phyloP scores from a whole-genome alignment of 1,140 invertebrate species.

The Drosophila sp. region DNA sequence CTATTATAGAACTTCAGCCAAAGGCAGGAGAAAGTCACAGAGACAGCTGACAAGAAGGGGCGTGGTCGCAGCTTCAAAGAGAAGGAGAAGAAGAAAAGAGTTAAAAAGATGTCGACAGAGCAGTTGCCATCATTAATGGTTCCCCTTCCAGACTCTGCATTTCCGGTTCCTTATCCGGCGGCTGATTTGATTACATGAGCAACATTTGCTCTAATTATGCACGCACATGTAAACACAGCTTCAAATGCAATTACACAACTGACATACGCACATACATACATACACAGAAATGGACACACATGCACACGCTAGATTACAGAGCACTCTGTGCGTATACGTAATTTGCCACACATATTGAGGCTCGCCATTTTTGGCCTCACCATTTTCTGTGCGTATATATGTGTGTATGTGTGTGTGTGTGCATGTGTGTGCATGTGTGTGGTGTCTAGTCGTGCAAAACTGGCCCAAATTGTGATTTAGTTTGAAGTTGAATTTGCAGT shows the following conservation, averaged over 20 bases:
- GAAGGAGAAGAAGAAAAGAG: too few relatives aligned
- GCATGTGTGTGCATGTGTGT: too few relatives aligned
- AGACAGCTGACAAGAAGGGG: not conserved
- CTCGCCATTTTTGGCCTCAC: constrained; percentile 38
- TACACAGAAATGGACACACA: constrained; percentile 2
- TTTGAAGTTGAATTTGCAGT: too few relatives aligned
- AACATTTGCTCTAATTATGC: constrained; percentile 79
- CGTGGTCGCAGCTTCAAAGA: constrained; percentile 18
- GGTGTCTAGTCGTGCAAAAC: too few relatives aligned
- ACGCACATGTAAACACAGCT: constrained; percentile 78
- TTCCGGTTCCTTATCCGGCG: constrained; percentile 16
- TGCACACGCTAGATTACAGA: constrained; percentile 53
- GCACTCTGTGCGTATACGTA: constrained; percentile 71
- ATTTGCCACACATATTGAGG: constrained; percentile 60
- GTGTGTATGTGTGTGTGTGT: constrained; percentile 4
- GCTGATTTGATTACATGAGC: constrained; percentile 77
- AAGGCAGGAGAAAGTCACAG: constrained; percentile 3
- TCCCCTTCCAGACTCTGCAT: not conserved
- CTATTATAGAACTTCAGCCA: constrained; percentile 44
- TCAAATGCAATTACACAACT: constrained; percentile 74
- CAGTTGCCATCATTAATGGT: constrained; percentile 10
- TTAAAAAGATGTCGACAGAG: constrained; percentile 31
- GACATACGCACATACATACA: constrained; percentile 12
- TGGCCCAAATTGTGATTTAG: too few relatives aligned
- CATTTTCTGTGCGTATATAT: not conserved